phyloP scores from a whole-genome alignment of 1,140 invertebrate species.

The Helicoverpa armigera region DNA sequence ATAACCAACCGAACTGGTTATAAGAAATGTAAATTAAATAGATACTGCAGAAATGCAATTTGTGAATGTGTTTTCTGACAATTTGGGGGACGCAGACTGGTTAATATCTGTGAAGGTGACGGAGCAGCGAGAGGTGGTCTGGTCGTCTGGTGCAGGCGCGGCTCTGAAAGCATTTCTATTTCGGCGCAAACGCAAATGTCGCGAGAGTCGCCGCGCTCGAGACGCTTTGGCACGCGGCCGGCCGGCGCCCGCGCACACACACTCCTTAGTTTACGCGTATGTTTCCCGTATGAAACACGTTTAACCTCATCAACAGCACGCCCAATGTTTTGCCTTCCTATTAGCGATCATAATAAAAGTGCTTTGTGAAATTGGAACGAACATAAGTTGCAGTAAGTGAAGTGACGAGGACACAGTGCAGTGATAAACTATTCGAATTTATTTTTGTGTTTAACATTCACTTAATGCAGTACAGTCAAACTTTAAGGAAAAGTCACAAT shows the following conservation, averaged over 20 bases:
- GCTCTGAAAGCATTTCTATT: conserved; percentile 76
- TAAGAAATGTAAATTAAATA: no score
- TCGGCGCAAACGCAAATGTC: conserved; percentile 73
- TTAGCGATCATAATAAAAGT: conserved; percentile 19
- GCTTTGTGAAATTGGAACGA: conserved; percentile 36
- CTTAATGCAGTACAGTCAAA: conserved; percentile 19
- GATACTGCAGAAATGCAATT: no score
- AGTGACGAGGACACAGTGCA: conserved; percentile 2
- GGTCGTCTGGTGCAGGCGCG: conserved; percentile 53
- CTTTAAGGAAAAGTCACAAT: background rate
- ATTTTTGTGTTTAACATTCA: conserved; percentile 3
- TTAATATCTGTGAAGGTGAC: conserved; percentile 55
- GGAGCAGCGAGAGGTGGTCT: conserved; percentile 18
- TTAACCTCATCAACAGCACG: conserved; percentile 47
- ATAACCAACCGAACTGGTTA: no score
- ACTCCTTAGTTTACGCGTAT: conserved; percentile 73
- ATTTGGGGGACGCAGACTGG: conserved; percentile 23
- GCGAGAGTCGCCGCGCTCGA: conserved; percentile 58
- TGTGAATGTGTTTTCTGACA: background rate
- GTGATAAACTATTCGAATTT: background rate
- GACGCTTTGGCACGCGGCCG: conserved; percentile 62
- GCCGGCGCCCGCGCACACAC: conserved; percentile 58
- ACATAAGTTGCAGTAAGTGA: conserved; percentile 25
- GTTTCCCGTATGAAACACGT: conserved; percentile 75
- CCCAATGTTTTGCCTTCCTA: conserved; percentile 37